Evolutionary conservation across 2,113 vertebrate genomes (phyloP).

Genomic region (Formicarius rufipectus): DNA sequence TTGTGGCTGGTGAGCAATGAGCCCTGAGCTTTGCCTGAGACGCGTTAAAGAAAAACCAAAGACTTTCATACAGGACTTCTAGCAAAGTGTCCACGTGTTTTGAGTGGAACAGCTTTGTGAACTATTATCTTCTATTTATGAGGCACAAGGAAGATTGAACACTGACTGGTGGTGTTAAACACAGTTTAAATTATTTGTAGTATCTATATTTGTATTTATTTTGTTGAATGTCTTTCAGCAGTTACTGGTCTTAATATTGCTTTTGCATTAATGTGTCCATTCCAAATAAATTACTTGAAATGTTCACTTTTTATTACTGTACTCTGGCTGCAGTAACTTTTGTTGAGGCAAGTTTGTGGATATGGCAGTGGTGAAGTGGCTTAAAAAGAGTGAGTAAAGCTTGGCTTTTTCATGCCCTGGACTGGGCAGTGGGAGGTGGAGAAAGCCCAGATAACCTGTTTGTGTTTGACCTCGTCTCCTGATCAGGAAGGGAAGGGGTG

Average conservation of each 20-base stretch:
- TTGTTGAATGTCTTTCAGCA: conserved; percentile 78
- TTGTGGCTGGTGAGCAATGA: conserved; percentile 58
- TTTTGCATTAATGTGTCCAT: conserved; percentile 70
- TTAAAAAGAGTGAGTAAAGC: not conserved
- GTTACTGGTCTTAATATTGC: conserved; percentile 74
- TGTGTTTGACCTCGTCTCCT: not conserved
- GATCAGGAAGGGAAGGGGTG: not conserved
- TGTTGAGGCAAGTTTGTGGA: not conserved
- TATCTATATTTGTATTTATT: conserved; percentile 92
- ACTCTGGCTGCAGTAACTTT: not conserved
- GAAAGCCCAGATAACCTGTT: not conserved
- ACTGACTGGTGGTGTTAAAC: conserved; percentile 55
- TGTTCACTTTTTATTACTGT: conserved; percentile 64
- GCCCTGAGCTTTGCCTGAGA: conserved; percentile 53
- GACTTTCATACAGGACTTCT: conserved; percentile 56
- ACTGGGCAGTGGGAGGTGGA: not conserved
- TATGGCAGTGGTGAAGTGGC: not conserved
- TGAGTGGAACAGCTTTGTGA: conserved; percentile 26
- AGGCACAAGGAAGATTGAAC: conserved; percentile 44
- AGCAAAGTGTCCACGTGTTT: not conserved
- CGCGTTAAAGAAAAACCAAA: conserved; percentile 68
- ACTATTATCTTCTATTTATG: conserved; percentile 66
- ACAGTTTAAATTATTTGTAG: conserved; percentile 88
- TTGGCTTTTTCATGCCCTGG: not conserved
- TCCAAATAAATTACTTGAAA: conserved; percentile 74